Conservation (phyloP, 2,888 invertebrate genomes). For the Chrysodeixis includens region DNA sequence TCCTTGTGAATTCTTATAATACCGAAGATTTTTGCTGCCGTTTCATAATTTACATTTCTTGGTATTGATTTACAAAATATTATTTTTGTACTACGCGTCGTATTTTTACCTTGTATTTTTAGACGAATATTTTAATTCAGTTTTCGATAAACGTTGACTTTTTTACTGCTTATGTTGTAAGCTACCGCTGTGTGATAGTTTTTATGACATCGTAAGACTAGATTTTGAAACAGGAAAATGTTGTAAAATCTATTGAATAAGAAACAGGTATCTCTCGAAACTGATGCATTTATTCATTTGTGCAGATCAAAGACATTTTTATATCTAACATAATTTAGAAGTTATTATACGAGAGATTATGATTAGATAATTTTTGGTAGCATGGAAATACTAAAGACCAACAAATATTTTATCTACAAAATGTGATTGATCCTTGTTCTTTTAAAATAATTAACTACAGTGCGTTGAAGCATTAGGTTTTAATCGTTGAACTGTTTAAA, state of each 20-base stretch:
- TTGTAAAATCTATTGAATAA: not conserved
- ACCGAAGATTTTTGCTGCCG: not conserved
- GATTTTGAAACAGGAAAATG: not conserved
- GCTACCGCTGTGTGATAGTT: not conserved
- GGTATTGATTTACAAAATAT: not conserved
- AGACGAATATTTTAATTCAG: not conserved
- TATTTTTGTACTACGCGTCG: not conserved
- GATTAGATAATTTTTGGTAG: not conserved
- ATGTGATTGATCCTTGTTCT: too few species aligned
- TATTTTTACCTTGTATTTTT: conserved; percentile 3
- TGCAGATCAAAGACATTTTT: not conserved
- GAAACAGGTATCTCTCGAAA: not conserved
- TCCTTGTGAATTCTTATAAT: not conserved
- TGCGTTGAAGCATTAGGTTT: too few species aligned
- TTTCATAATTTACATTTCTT: not conserved
- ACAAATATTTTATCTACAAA: too few species aligned
- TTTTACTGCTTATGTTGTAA: not conserved
- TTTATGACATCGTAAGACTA: not conserved
- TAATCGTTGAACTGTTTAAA: too few species aligned
- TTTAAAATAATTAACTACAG: too few species aligned
- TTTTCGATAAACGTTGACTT: not conserved
- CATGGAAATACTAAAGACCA: too few species aligned
- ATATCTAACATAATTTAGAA: not conserved
- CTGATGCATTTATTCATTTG: not conserved
- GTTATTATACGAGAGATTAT: not conserved